Percentiles rank a stretch among this genome's conserved stretches.
phyloP scores from a whole-genome alignment of 2,113 vertebrate genomes.

The Gadus chalcogrammus region DNA sequence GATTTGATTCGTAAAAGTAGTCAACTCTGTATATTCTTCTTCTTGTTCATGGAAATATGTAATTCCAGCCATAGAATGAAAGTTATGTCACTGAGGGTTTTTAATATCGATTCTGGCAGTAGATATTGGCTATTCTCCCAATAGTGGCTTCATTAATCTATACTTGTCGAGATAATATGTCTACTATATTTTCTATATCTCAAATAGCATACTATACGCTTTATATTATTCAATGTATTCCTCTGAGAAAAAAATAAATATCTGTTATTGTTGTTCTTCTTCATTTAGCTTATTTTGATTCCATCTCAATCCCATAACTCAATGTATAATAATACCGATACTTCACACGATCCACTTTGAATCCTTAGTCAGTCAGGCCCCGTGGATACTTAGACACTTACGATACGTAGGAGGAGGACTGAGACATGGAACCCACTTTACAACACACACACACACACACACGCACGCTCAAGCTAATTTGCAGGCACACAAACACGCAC shows the following conservation, averaged over 20 bases:
- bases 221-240: conserved; percentile 35
- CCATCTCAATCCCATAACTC: conserved; percentile 60
- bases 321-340: conserved; percentile 14
- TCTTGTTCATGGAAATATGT: conserved; percentile 28
- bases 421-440: too few species aligned
- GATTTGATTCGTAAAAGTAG: conserved; percentile 4
- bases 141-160: conserved; percentile 14
- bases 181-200: conserved; percentile 35
- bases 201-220: conserved; percentile 41
- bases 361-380: conserved; percentile 40
- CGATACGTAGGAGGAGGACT: conserved; percentile 24
- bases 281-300: conserved; percentile 15
- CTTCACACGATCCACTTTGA: conserved; percentile 24
- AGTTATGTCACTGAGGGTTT: conserved; percentile 60
- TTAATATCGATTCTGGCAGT: conserved; percentile 13
- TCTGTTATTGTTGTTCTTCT: conserved; percentile 8
- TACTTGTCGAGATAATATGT: conserved; percentile 49
- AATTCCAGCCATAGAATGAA: conserved; percentile 54
- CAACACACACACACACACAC: not conserved
- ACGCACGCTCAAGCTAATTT: not conserved
- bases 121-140: conserved; percentile 54
- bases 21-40: conserved; percentile 18
- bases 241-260: conserved; percentile 56
- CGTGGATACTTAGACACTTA: conserved; percentile 42
- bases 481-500: not conserved